Evolutionary conservation across 2,888 invertebrate species (phyloP), one percentile per base, ranked within the genome.

Genomic region (Eumacrocentrus americanus): DNA sequence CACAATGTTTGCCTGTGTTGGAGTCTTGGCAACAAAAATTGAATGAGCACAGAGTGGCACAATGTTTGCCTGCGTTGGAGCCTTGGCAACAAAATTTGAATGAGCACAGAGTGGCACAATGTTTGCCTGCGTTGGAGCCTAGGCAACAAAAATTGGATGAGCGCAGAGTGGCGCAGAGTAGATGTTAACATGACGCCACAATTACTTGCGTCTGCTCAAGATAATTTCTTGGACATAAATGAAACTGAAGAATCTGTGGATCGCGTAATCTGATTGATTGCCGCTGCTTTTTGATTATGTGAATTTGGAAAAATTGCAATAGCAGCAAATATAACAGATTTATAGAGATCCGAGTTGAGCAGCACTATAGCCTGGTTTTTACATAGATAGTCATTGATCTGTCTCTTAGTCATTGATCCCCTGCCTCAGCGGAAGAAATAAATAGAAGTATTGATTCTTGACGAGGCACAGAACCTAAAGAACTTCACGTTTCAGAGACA

Each of bases 381-480:
- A 46, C 87, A 88, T 70, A 86, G 89, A 67, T 94, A 91, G 90
- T 87, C 89, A 48, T 83, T 87, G 66, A 86, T 88, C 1, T 94
- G 92, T 74, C 81, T 93, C 61, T 81, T 85, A 23, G 83, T 83
- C 18, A 80, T 81, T 60, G 86, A 87, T n/a, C n/a, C n/a, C n/a
- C n/a, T n/a, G n/a, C n/a, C n/a, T n/a, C n/a, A n/a, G n/a, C n/a
- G n/a, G 98, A 57, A 85, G 97, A 68, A 98, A 98, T 83, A 93
- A 95, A 69, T 99, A 99, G 98, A 95, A 95, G 80, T 98, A 98
- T 81, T 99, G 50, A 95, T 99, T 68, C 86, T 99, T 57, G 98
- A 99, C 79, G 98, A 98, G 83, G 98, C 98, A 35, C 99, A 99
- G 81, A 98, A 99, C 80, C 99, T 99, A 63, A 99, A 99, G 83